Evolutionary conservation across 2,888 invertebrate genomes (phyloP).

Genomic region (Mechanitis mazaeus): DNA sequence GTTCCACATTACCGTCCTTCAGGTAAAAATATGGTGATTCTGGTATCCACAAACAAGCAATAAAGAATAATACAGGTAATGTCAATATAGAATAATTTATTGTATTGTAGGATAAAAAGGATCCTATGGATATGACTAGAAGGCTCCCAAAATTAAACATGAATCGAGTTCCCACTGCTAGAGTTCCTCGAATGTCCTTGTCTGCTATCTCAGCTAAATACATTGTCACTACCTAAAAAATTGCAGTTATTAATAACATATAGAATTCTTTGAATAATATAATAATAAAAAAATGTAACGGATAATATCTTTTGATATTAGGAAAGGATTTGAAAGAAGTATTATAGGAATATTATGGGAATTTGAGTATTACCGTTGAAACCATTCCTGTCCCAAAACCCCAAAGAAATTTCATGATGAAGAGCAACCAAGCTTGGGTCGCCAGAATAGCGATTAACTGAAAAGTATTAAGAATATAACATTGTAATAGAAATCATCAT

Average conservation of each 20-base stretch:
- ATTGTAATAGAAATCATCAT: neutral
- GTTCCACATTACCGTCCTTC: slow-evolving; percentile 63
- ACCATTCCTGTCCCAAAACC: slow-evolving; percentile 69
- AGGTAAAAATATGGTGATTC: slow-evolving; percentile 78
- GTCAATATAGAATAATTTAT: slow-evolving; percentile 59
- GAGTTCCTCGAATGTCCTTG: slow-evolving; percentile 58
- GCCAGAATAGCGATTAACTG: slow-evolving; percentile 60
- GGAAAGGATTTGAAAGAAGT: neutral
- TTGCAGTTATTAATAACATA: neutral
- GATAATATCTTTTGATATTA: no score
- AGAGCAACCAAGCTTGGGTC: slow-evolving; percentile 60
- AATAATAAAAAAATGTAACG: no score
- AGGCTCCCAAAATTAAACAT: slow-evolving; percentile 59
- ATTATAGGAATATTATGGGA: neutral
- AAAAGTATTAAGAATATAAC: slow-evolving; percentile 27
- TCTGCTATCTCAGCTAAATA: slow-evolving; percentile 66
- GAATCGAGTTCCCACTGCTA: slow-evolving; percentile 47
- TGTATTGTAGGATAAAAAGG: slow-evolving; percentile 52
- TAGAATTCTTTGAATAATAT: neutral
- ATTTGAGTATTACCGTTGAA: slow-evolving; percentile 43
- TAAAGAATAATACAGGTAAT: slow-evolving; percentile 64
- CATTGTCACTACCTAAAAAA: slow-evolving; percentile 54
- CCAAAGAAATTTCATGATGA: slow-evolving; percentile 62
- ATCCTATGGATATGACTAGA: slow-evolving; percentile 55
- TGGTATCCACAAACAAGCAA: slow-evolving; percentile 72